Percentiles rank a stretch among this genome's conserved stretches.
Evolutionary conservation across 2,888 invertebrate species (phyloP).

Genomic region (Ametastegia equiseti): DNA sequence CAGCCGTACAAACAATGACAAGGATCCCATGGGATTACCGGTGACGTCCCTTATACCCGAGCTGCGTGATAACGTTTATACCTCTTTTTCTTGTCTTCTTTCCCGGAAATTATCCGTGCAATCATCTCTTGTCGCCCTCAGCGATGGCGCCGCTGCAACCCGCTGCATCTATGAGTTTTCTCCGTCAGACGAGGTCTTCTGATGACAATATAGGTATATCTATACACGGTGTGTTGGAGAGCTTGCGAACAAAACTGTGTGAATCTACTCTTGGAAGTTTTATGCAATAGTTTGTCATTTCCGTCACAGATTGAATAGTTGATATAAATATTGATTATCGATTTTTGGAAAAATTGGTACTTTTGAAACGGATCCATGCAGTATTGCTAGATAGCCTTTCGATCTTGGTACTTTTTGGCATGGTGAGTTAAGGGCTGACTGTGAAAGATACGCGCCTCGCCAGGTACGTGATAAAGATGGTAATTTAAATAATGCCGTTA

Average conservation of each 20-base stretch:
- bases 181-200: not conserved
- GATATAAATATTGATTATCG: too few relatives aligned
- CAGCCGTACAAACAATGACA: conserved; percentile 33
- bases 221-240: too few relatives aligned
- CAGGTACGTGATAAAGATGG: conserved; percentile 28
- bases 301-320: too few relatives aligned
- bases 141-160: not conserved
- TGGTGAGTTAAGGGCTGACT: not conserved
- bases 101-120: conserved; percentile 10
- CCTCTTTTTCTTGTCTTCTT: conserved; percentile 2
- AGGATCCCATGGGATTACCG: conserved; percentile 27
- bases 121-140: not conserved
- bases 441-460: not conserved
- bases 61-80: conserved; percentile 33
- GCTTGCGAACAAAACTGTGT: too few relatives aligned
- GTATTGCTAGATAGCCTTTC: not conserved
- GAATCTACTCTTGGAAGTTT: too few relatives aligned
- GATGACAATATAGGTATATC: too few relatives aligned
- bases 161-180: not conserved
- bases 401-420: not conserved
- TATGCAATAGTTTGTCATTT: too few relatives aligned
- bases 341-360: too few relatives aligned
- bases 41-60: conserved; percentile 21
- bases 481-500: conserved; percentile 36
- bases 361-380: too few relatives aligned